Evolutionary conservation across 2,888 invertebrate species (phyloP), one percentile per base, ranked within the genome.

Genomic region (Lymantria monacha): DNA sequence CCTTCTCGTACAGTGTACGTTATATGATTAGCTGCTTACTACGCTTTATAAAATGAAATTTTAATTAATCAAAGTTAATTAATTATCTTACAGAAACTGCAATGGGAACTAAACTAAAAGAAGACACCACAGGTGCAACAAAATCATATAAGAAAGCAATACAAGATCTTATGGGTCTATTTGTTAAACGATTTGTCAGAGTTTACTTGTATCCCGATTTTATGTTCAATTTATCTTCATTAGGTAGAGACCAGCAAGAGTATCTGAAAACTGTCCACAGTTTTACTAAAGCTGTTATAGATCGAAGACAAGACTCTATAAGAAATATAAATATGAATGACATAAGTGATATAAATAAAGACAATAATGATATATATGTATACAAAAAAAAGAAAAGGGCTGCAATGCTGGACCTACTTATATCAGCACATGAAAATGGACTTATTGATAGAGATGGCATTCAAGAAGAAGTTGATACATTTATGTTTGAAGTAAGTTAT

Each of bases 391-490:
- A 84, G 71, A 92, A 89, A 49, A 88, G 87, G 9, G 76, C 89
- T 38, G 93, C 92, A 0, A 91, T 93, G 92, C 67, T 93, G 42
- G 93, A 93, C 68, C 83, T 93, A 2, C 65, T 93, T 7, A 64
- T 93, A 12, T 74, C 79, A 7, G 92, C 92, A 0, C 90, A 93
- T 59, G 71, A 77, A 12, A 74, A 88, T 0, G 91, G 88, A 0
- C 64, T 76, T 8, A 92, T 93, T 22, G 85, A 92, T 61, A 86
- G 89, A 51, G 69, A 74, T 42, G 93, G 92, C 3, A 92, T 93
- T 51, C 85, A 91, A 54, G 93, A 93, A 69, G 93, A 93, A 76
- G 93, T 94, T 0, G 93, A 94, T 53, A 94, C 94, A 0, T 94
- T 94, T 61, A 93, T 93, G 92, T 93, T 93, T 73, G 93, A 92